A percentile compares a stretch with the other conserved stretches of the same genome.
These are phyloP conservation scores for Decapterus maruadsi DNA, from an alignment of 2,797 vertebrate species.

Conservation along the genomic window DNA sequence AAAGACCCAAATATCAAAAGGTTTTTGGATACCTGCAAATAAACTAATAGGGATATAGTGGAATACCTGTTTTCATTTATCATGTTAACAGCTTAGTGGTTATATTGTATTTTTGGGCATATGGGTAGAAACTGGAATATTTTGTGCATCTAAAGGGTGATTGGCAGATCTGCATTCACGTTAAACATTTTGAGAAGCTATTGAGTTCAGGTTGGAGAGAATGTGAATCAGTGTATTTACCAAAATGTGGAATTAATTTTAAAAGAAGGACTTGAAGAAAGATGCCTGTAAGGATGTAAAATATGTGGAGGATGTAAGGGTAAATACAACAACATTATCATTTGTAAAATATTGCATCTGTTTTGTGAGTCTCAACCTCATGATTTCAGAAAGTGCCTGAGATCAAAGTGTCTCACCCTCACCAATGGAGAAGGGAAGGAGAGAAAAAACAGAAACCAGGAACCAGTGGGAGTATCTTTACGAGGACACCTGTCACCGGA, in stretches of 20 bases:
- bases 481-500: conserved; percentile 9
- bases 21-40: too few relatives aligned
- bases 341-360: conserved; percentile 51
- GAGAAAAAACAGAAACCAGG: conserved; percentile 29
- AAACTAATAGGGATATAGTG: too few relatives aligned
- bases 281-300: conserved; percentile 19
- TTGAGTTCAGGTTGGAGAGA: neutral
- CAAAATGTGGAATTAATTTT: conserved; percentile 28
- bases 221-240: neutral
- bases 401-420: conserved; percentile 67
- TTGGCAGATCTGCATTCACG: conserved; percentile 1
- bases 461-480: conserved; percentile 13
- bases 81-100: too few relatives aligned
- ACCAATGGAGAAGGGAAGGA: conserved; percentile 35
- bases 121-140: too few relatives aligned
- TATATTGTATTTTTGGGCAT: too few relatives aligned
- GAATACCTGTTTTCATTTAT: too few relatives aligned
- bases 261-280: conserved; percentile 4
- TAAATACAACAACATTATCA: conserved; percentile 20
- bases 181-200: conserved; percentile 23
- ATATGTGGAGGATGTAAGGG: conserved; percentile 45
- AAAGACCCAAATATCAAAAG: too few relatives aligned
- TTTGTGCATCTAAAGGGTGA: too few relatives aligned
- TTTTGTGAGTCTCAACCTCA: conserved; percentile 53
- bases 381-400: conserved; percentile 86